Evolutionary conservation across 2,888 invertebrate species (phyloP).

Genomic region (Amblyteles armatorius): DNA sequence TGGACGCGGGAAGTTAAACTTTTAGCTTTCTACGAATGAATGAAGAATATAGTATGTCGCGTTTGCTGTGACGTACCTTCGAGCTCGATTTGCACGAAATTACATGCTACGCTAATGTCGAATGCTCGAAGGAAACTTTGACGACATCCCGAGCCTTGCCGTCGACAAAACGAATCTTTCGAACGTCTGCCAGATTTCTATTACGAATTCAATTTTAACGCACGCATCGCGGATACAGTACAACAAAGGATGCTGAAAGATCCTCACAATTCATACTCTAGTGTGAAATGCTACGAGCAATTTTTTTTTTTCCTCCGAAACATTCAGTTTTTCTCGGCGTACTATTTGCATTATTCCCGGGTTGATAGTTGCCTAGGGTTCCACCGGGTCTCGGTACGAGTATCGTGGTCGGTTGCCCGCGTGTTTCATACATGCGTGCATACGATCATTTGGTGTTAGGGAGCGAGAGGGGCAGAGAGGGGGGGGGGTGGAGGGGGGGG

Average conservation of each 20-base stretch:
- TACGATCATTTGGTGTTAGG: conserved; percentile 54
- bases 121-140: too few species aligned
- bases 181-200: too few species aligned
- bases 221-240: neutral
- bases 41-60: neutral
- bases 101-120: neutral
- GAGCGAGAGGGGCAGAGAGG: conserved; percentile 51
- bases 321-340: neutral
- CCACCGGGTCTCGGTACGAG: conserved; percentile 17
- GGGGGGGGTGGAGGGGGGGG: conserved; percentile 50
- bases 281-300: neutral
- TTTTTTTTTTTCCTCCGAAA: neutral
- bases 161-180: neutral
- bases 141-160: too few species aligned
- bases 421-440: conserved; percentile 56
- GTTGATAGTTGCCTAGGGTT: conserved; percentile 35
- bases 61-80: neutral
- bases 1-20: neutral
- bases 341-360: neutral
- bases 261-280: neutral
- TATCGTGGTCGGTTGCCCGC: conserved; percentile 61
- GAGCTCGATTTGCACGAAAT: neutral
- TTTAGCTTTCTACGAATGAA: neutral
- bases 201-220: too few species aligned
- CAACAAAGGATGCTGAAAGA: neutral